These are phyloP conservation scores for Channa maculata DNA, from an alignment of 2,113 vertebrate genomes.

Conservation along the genomic window DNA sequence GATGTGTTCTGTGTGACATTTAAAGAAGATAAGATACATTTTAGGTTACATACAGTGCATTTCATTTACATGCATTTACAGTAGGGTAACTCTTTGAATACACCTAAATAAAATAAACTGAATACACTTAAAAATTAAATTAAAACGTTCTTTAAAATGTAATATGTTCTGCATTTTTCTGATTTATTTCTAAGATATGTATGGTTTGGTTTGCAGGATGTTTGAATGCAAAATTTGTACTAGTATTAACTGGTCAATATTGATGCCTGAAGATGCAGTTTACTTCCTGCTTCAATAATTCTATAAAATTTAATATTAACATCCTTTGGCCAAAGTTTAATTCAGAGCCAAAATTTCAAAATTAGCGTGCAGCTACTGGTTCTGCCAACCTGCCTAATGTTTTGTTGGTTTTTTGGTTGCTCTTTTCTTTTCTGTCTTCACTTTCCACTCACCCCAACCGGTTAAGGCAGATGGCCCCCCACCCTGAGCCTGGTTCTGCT, in stretches of 20 bases:
- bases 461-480: no score
- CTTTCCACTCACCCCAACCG: no score
- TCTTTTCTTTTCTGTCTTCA: no score
- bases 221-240: background rate
- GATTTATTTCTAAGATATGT: background rate
- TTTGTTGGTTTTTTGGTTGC: no score
- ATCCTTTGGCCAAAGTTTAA: background rate
- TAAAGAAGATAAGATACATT: conserved; percentile 56
- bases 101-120: background rate
- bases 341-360: no score
- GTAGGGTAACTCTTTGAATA: background rate
- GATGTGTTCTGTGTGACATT: conserved; percentile 36
- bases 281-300: background rate
- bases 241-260: background rate
- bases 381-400: no score
- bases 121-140: no score
- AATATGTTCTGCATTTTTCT: background rate
- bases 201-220: background rate
- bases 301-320: background rate
- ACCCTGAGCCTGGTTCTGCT: no score
- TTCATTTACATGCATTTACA: conserved; percentile 29
- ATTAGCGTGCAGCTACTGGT: no score
- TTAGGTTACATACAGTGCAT: conserved; percentile 10
- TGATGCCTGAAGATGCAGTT: rapidly evolving
- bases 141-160: no score